Base-by-base conservation (phyloP, 2,797 vertebrate species). In the Hippocampus kuda region DNA sequence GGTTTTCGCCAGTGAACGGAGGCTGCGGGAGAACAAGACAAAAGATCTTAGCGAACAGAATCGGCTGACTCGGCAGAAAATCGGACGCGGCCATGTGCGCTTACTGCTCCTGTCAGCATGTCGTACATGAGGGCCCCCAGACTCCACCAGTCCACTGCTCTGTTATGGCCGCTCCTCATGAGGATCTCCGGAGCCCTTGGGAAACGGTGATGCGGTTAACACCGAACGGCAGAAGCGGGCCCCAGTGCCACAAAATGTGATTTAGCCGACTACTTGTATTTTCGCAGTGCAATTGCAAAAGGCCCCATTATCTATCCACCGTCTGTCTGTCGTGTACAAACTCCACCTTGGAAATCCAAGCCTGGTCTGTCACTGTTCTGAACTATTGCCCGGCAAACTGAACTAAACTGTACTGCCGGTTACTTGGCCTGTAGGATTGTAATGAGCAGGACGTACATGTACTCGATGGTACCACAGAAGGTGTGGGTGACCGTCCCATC, bases 61-160 rank as follows among this genome's bases (percentile, higher is more conserved):
- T 20, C 18, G 2, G 27, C 27, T 61, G 16, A 24, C 27, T 34
- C 6, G 11, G 59, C 59, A 3, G 34, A 41, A 59, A 30, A 27
- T 8, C 1, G 3, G 34, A 16, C 2, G 57, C 30, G 7, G 22
- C 30, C 7, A 2, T 9, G 18, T 20, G 30, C 16, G 9, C 59
- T 61, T 61, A 99, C 97, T 90, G 97, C 96, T 90, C 97, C 97
- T 72, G 97, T 99, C 89, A 99, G 93, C 97, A 99, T 99, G 92
- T 99, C 97, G 82, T 98, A 99, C 96, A 98, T 99, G 88, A 99
- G 91, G 74, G 97, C 97, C 70, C 97, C 97, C 88, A 99, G 90
- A 92, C 97, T 99, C 97, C 97, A 99, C 97, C 97, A 99, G 88
- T 99, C 97, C 81, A 99, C 97, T 1, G 96, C 97, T 84, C 97